A percentile compares a stretch with the other conserved stretches of the same genome.
Evolutionary conservation across 2,113 vertebrate species (phyloP).

Genomic region (Garra rufa): DNA sequence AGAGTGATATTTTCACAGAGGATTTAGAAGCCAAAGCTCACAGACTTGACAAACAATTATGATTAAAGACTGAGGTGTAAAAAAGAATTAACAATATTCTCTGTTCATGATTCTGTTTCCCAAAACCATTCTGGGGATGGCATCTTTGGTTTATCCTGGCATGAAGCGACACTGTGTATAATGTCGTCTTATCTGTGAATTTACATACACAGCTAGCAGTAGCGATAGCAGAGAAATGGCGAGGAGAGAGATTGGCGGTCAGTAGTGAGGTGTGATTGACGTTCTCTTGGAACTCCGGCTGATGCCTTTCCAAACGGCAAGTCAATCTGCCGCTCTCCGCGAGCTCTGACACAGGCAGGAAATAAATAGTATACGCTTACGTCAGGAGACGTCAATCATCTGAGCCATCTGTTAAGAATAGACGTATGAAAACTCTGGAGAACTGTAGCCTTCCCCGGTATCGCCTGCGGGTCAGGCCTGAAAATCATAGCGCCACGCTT

Average conservation of each 20-base stretch:
- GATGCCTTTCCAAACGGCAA: constrained; percentile 47
- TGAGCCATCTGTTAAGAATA: constrained; percentile 22
- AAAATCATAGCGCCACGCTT: neutral
- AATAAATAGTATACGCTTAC: constrained; percentile 42
- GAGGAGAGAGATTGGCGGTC: constrained; percentile 20
- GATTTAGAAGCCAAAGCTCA: neutral
- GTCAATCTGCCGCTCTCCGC: constrained; percentile 38
- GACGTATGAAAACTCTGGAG: constrained; percentile 35
- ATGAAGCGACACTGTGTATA: constrained; percentile 15
- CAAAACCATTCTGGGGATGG: neutral
- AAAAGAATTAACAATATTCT: neutral
- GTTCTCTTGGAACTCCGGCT: constrained; percentile 34
- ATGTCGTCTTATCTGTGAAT: constrained; percentile 14
- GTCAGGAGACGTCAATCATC: constrained; percentile 47
- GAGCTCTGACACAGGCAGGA: constrained; percentile 32
- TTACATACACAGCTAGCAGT: constrained; percentile 16
- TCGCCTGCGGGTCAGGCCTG: constrained; percentile 22
- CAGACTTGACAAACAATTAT: too few species aligned
- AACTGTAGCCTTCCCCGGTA: neutral
- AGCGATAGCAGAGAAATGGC: neutral
- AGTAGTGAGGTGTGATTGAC: constrained; percentile 50
- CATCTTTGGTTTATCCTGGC: neutral
- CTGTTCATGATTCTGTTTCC: neutral
- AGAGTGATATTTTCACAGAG: neutral
- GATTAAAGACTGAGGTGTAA: neutral